Evolutionary conservation across 2,113 vertebrate genomes (phyloP).

Genomic region (Chionomys nivalis): DNA sequence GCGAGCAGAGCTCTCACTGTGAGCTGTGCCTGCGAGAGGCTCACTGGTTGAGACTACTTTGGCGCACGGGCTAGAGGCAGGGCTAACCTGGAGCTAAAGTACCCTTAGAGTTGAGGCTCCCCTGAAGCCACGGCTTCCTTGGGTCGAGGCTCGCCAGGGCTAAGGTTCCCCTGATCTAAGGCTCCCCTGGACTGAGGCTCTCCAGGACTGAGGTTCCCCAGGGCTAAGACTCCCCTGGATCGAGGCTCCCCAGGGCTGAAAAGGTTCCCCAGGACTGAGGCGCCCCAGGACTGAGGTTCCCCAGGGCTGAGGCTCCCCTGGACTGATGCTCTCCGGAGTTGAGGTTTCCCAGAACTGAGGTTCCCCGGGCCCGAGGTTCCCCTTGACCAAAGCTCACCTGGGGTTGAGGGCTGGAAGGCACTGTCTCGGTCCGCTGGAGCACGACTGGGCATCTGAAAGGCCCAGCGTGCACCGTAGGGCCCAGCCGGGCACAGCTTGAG

Average conservation of each 20-base stretch:
- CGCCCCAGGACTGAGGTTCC: not conserved
- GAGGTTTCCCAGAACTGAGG: not conserved
- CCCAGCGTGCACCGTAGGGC: conserved; percentile 85
- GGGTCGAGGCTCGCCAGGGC: not conserved
- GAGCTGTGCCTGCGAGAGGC: not conserved
- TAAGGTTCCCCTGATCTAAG: not conserved
- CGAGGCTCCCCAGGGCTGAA: not conserved
- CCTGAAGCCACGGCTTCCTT: too few relatives aligned
- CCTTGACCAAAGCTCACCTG: conserved; percentile 75
- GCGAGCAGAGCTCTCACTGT: not conserved
- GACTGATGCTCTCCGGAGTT: not conserved
- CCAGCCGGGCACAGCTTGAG: conserved; percentile 84
- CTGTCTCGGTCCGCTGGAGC: conserved; percentile 63
- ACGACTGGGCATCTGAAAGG: conserved; percentile 83
- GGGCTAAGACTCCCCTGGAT: not conserved
- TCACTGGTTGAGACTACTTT: not conserved
- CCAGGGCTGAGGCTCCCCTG: not conserved
- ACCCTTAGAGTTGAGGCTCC: not conserved
- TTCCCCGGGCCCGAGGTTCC: not conserved
- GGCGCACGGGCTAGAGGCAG: too few relatives aligned
- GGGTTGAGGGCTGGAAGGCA: conserved; percentile 68
- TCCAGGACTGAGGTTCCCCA: accelerated
- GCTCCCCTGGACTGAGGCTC: too few relatives aligned
- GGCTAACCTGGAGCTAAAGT: not conserved
- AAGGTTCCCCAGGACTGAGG: not conserved